Evolutionary conservation across 2,888 invertebrate species (phyloP).

Genomic region (Mechanitis messenoides): DNA sequence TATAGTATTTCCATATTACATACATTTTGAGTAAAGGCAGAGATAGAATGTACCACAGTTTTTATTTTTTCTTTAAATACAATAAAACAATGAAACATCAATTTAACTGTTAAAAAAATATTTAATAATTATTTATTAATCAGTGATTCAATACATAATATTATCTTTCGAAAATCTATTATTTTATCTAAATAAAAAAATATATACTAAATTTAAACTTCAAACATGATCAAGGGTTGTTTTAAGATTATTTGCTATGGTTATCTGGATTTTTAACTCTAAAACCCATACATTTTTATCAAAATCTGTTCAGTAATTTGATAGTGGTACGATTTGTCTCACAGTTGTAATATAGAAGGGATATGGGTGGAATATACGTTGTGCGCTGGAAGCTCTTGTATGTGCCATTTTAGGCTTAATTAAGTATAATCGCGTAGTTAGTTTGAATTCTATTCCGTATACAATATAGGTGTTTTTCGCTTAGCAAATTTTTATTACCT

Average conservation of each 20-base stretch:
- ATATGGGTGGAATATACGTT: conserved; percentile 45
- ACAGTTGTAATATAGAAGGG: conserved; percentile 16
- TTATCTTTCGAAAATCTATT: no score
- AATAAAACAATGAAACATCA: no score
- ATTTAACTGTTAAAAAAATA: no score
- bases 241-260: no score
- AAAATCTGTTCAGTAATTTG: not conserved
- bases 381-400: conserved; percentile 42
- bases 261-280: no score
- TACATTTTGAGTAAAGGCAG: conserved; percentile 27
- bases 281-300: not conserved
- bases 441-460: conserved; percentile 49
- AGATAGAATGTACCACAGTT: conserved; percentile 17
- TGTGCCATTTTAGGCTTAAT: conserved; percentile 68
- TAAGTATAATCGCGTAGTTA: conserved; percentile 59
- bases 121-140: no score
- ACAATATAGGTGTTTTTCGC: conserved; percentile 33
- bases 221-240: not conserved
- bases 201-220: no score
- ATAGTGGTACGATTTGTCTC: conserved; percentile 23
- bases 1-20: conserved; percentile 28
- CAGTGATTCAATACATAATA: no score
- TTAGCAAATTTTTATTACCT: conserved; percentile 30
- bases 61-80: no score
- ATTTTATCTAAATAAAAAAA: no score